phyloP scores from a whole-genome alignment of 2,888 invertebrate genomes.

The Ligdia adustata region DNA sequence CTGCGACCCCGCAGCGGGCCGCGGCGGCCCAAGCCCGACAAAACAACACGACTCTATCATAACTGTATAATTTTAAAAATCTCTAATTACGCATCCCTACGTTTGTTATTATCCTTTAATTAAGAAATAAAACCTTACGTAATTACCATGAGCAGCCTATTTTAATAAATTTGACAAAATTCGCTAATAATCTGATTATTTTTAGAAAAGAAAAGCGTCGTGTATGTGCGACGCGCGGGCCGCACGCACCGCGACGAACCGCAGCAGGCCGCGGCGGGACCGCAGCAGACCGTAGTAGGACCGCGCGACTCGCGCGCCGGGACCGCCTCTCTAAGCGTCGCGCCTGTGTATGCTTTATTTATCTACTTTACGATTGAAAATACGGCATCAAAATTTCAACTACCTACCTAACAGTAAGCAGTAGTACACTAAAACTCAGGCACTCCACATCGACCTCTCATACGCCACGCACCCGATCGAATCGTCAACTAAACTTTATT shows the following conservation, averaged over 20 bases:
- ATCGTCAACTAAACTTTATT: slow-evolving; percentile 78
- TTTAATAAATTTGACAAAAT: slow-evolving; percentile 81
- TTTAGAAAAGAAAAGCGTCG: slow-evolving; percentile 78
- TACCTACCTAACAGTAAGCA: slow-evolving; percentile 84
- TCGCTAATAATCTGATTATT: slow-evolving; percentile 77
- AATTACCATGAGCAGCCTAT: slow-evolving; percentile 83
- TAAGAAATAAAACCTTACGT: slow-evolving; percentile 83
- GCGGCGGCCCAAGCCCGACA: slow-evolving; percentile 47
- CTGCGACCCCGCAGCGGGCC: slow-evolving; percentile 24
- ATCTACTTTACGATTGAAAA: slow-evolving; percentile 80
- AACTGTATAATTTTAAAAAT: slow-evolving; percentile 84
- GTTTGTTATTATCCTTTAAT: slow-evolving; percentile 83
- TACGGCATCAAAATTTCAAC: slow-evolving; percentile 82
- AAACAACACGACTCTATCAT: slow-evolving; percentile 78
- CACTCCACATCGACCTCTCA: slow-evolving; percentile 81
- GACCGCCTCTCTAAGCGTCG: slow-evolving; percentile 63
- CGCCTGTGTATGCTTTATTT: slow-evolving; percentile 75
- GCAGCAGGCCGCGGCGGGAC: slow-evolving; percentile 29
- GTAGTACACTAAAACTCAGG: slow-evolving; percentile 81
- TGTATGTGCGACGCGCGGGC: slow-evolving; percentile 41
- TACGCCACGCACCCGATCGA: slow-evolving; percentile 79
- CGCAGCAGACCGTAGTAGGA: slow-evolving; percentile 42
- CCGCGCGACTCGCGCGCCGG: slow-evolving; percentile 44
- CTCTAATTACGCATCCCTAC: slow-evolving; percentile 84
- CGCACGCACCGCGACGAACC: slow-evolving; percentile 29